Conservation (phyloP, 2,888 invertebrate species). For the Blastobasis lacticolella region DNA sequence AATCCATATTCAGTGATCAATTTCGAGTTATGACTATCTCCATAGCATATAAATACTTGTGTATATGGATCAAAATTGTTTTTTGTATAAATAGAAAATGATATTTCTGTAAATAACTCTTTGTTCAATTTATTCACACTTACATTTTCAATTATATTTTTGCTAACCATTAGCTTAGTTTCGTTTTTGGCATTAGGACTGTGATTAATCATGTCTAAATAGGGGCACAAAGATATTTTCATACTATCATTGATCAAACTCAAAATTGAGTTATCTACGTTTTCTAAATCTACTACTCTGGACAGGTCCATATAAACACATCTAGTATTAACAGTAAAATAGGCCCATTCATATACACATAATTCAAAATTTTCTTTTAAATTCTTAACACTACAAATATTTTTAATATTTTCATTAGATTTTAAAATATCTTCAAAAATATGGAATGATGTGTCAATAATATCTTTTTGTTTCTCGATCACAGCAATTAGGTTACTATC, state of each 20-base stretch:
- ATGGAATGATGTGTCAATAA: constrained; percentile 55
- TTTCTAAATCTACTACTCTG: constrained; percentile 54
- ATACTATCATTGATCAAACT: constrained; percentile 73
- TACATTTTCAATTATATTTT: constrained; percentile 35
- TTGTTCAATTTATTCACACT: constrained; percentile 36
- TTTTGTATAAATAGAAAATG: constrained; percentile 64
- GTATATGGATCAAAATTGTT: constrained; percentile 74
- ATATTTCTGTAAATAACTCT: constrained; percentile 48
- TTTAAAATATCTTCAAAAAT: constrained; percentile 63
- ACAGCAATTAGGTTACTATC: constrained; percentile 72
- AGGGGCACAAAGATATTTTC: constrained; percentile 87
- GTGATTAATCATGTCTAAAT: constrained; percentile 93
- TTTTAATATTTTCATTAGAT: constrained; percentile 27
- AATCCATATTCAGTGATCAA: constrained; percentile 93
- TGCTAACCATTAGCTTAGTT: constrained; percentile 50
- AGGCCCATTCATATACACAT: constrained; percentile 82
- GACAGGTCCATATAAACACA: constrained; percentile 82
- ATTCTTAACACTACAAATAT: constrained; percentile 50
- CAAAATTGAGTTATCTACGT: constrained; percentile 49
- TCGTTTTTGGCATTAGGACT: constrained; percentile 76
- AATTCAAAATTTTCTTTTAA: constrained; percentile 60
- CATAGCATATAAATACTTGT: constrained; percentile 93
- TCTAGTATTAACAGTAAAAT: constrained; percentile 89
- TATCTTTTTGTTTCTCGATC: constrained; percentile 64
- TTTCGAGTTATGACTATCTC: constrained; percentile 85